phyloP scores from a whole-genome alignment of 2,888 invertebrate genomes.

The Stictocephala bisonia region DNA sequence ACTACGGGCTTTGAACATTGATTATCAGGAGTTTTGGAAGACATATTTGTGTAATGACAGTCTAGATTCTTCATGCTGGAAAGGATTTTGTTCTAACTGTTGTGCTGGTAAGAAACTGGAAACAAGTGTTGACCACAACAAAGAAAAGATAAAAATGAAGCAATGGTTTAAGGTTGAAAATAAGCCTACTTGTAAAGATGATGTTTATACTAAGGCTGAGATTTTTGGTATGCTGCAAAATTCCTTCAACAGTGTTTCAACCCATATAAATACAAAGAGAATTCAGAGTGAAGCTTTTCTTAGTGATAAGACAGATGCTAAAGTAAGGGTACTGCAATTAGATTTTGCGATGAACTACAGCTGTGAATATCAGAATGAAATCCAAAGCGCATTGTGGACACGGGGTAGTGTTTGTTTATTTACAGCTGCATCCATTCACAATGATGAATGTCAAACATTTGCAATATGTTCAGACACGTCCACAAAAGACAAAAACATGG shows the following conservation, averaged over 20 bases:
- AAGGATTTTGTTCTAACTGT: background rate
- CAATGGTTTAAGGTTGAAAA: conserved; percentile 9
- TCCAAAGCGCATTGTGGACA: background rate
- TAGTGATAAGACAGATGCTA: background rate
- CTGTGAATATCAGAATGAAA: background rate
- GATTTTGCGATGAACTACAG: background rate
- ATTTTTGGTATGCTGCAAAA: background rate
- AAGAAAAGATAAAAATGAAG: conserved; percentile 21
- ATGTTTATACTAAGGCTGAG: background rate
- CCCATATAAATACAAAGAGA: background rate
- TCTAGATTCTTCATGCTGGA: background rate
- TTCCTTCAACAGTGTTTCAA: background rate
- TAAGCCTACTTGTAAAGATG: conserved; percentile 6
- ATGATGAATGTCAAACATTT: conserved; percentile 9
- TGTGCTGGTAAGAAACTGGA: background rate
- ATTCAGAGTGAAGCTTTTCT: background rate
- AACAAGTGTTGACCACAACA: background rate
- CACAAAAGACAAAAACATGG: background rate
- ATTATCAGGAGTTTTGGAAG: conserved; percentile 10
- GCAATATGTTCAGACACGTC: conserved; percentile 2
- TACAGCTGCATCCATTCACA: background rate
- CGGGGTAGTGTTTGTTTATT: background rate
- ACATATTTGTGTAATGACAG: conserved; percentile 9
- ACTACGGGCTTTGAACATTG: background rate
- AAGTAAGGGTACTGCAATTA: background rate